These are phyloP conservation scores for Hirundichthys speculiger DNA, from an alignment of 2,113 vertebrate genomes.

Conservation along the genomic window DNA sequence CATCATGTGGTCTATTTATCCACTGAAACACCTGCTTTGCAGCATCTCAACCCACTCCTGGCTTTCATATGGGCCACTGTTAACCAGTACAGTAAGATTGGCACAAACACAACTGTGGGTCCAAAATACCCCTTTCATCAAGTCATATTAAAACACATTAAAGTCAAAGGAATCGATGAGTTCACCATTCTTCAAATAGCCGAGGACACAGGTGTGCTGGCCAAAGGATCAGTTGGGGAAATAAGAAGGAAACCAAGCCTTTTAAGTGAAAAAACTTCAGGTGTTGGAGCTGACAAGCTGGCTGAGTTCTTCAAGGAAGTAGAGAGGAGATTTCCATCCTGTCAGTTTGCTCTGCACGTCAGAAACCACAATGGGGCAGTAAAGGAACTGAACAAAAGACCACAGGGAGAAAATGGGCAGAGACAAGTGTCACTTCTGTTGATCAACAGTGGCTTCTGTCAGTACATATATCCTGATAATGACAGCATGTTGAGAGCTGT, in stretches of 20 bases:
- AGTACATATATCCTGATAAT: slow-evolving; percentile 12
- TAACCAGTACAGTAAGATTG: slow-evolving; percentile 29
- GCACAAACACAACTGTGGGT: slow-evolving; percentile 11
- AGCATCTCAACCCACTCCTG: slow-evolving; percentile 54
- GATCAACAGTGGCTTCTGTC: slow-evolving; percentile 8
- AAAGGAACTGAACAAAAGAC: neutral
- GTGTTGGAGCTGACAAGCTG: neutral
- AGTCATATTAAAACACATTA: slow-evolving; percentile 30
- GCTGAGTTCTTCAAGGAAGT: slow-evolving; percentile 42
- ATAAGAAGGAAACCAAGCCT: neutral
- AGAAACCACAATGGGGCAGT: neutral
- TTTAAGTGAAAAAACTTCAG: slow-evolving; percentile 11
- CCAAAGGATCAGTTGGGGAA: slow-evolving; percentile 7
- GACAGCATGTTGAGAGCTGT: neutral
- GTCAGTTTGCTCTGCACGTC: slow-evolving; percentile 34
- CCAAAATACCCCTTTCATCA: slow-evolving; percentile 24
- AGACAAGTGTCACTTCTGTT: slow-evolving; percentile 9
- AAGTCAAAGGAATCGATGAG: accelerated
- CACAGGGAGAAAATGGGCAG: neutral
- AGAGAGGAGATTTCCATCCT: slow-evolving; percentile 32
- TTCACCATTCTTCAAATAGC: slow-evolving; percentile 43
- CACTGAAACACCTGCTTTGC: slow-evolving; percentile 51
- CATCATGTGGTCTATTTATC: slow-evolving; percentile 47
- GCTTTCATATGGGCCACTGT: slow-evolving; percentile 61
- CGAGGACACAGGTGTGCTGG: slow-evolving; percentile 35